Base-by-base conservation (phyloP, 2,797 vertebrate genomes). In the Enteromius mattozi region DNA sequence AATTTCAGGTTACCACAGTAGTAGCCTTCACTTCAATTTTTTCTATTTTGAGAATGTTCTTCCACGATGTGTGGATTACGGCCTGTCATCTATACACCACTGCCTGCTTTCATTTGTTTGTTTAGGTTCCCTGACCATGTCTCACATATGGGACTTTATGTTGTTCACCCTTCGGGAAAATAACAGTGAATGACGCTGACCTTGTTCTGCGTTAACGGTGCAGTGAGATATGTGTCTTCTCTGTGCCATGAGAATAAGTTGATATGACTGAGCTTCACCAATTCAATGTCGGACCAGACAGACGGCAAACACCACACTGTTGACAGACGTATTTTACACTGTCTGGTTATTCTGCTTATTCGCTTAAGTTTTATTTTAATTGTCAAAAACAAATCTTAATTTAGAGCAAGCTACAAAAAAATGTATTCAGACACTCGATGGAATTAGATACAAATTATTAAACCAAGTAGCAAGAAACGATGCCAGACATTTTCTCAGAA, bases 261-360 rank as follows among this genome's bases (percentile, higher is more conserved):
- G 81, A 89, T 85, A 70, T 88, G 47, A 82, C 69, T 85, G 61
- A 16, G 54, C 40, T 84, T 40, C 40, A 56, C 61, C 72, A 45
- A 82, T 88, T 51, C 49, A 61, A 66, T 69, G 74, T 79, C 45
- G 71, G 35, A 87, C 74, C 86, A 94, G 91, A 91, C 89, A 88
- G 88, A 90, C 89, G 14, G 91, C 87, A 92, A 93, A 93, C 90
- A 93, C 4, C 0, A 75, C 69, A 6, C 61, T 42, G 87, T 84
- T 74, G 89, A 92, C 90, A 88, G 86, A 75, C 85, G 80, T 85
- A 69, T 14, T 82, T 74, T 71, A 66, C 80, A 72, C 71, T 66
- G 81, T 71, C 79, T 81, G 85, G 85, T 24, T 49, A 66, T 79
- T 79, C 87, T 47, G 82, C 89, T 85, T 68, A 30, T 90, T 83